Evolutionary conservation across 2,797 vertebrate genomes (phyloP).

Genomic region (Vultur gryphus): DNA sequence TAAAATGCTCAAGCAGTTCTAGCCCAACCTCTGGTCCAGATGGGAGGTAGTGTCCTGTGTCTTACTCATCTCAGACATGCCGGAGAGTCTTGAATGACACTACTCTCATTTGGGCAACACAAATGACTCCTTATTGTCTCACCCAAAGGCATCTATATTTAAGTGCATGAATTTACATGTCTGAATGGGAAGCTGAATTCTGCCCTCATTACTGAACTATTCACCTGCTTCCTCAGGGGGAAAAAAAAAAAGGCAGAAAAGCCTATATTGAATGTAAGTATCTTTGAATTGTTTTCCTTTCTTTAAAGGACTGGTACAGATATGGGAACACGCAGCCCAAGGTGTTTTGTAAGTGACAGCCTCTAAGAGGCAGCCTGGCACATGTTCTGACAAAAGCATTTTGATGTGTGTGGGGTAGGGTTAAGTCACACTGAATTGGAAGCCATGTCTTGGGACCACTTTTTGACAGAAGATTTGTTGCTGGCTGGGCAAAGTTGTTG

Average conservation of each 20-base stretch:
- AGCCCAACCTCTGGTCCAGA: neutral
- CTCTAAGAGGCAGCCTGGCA: neutral
- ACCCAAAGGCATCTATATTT: neutral
- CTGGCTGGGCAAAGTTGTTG: slow-evolving; percentile 34
- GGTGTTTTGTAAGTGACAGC: neutral
- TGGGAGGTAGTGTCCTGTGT: neutral
- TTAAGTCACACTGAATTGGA: neutral
- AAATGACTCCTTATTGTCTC: neutral
- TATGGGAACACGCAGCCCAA: neutral
- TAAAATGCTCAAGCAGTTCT: neutral
- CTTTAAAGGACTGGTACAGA: neutral
- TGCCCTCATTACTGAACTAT: neutral
- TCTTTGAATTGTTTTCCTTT: neutral
- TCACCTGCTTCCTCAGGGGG: neutral
- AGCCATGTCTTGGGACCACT: slow-evolving; percentile 30
- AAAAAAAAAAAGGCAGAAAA: neutral
- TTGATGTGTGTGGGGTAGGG: slow-evolving; percentile 13
- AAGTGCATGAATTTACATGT: neutral
- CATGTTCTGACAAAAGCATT: slow-evolving; percentile 16
- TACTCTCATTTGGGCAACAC: neutral
- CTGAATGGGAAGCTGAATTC: neutral
- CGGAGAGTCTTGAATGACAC: neutral
- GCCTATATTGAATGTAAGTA: neutral
- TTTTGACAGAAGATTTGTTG: slow-evolving; percentile 60
- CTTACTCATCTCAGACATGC: neutral